phyloP scores from a whole-genome alignment of 2,797 vertebrate species.

The Pseudotriccus pelzelni region DNA sequence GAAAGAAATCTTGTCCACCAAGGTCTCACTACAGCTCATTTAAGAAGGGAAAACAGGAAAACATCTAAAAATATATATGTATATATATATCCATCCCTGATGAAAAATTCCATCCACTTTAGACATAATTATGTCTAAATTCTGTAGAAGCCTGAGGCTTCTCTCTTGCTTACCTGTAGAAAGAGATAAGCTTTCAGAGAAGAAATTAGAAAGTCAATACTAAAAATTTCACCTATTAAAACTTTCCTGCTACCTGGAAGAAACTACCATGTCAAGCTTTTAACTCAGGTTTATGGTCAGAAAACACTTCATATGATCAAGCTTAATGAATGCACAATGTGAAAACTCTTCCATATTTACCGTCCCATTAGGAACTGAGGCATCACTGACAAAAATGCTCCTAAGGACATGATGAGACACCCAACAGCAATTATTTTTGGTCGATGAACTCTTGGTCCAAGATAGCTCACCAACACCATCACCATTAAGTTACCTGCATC shows the following conservation, averaged over 20 bases:
- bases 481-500: slow-evolving; percentile 86
- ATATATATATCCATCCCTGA: background rate
- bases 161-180: background rate
- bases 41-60: background rate
- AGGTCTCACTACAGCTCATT: background rate
- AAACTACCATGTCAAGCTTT: background rate
- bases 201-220: background rate
- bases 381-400: slow-evolving; percentile 85
- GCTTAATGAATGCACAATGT: background rate
- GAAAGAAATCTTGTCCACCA: background rate
- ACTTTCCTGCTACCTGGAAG: background rate
- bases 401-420: slow-evolving; percentile 88
- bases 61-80: fast-evolving
- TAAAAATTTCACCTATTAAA: background rate
- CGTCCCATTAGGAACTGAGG: slow-evolving; percentile 91
- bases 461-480: slow-evolving; percentile 92
- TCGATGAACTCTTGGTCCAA: slow-evolving; percentile 90
- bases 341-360: slow-evolving; percentile 75
- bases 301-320: background rate
- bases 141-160: background rate
- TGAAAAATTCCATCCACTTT: background rate
- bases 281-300: background rate
- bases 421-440: slow-evolving; percentile 89
- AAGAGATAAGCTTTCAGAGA: background rate
- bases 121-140: background rate